Evolutionary conservation across 2,888 invertebrate genomes (phyloP).

Genomic region (Parnassius mnemosyne): DNA sequence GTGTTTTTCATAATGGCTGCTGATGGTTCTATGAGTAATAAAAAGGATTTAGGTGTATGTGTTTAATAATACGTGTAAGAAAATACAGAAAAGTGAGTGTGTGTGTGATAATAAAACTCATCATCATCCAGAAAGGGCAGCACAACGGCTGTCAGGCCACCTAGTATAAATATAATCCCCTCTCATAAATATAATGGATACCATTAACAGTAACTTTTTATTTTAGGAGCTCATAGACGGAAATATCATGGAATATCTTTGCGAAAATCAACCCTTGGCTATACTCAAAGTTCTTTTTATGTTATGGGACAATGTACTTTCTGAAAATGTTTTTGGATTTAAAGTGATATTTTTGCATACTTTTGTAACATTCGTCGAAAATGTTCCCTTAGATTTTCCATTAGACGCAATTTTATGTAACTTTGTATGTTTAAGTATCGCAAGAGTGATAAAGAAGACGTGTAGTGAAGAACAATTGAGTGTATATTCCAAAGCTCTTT

Average conservation of each 20-base stretch:
- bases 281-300: constrained; percentile 77
- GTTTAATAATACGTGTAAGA: no score
- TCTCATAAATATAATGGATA: no score
- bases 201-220: background rate
- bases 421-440: constrained; percentile 77
- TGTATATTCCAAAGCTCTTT: constrained; percentile 63
- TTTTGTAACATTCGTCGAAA: constrained; percentile 75
- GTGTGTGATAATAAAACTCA: no score
- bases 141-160: no score
- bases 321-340: constrained; percentile 68
- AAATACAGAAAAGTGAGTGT: no score
- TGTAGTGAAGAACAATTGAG: constrained; percentile 46
- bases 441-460: constrained; percentile 71
- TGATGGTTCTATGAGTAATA: no score
- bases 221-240: constrained; percentile 58
- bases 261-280: constrained; percentile 66
- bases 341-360: constrained; percentile 79
- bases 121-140: no score
- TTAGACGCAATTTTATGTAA: constrained; percentile 79
- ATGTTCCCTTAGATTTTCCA: constrained; percentile 57
- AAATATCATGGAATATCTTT: constrained; percentile 60
- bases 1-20: no score
- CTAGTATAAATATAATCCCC: no score
- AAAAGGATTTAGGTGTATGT: no score
- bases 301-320: constrained; percentile 70